These are phyloP conservation scores for Carcharodon carcharias DNA, from an alignment of 2,797 vertebrate species.

Conservation along the genomic window DNA sequence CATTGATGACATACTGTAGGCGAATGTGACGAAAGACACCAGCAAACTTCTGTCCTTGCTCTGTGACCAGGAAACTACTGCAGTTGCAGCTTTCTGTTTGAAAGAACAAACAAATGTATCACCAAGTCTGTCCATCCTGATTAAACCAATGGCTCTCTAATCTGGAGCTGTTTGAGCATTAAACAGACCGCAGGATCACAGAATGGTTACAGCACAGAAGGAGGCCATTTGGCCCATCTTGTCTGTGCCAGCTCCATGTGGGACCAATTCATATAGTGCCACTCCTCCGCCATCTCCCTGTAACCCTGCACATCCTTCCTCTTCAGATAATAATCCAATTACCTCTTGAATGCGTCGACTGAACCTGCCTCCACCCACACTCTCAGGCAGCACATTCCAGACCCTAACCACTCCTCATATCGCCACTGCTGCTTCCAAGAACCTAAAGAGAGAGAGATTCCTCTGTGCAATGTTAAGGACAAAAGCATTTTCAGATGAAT, in stretches of 20 bases:
- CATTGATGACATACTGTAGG: slow-evolving; percentile 95
- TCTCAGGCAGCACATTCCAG: background rate
- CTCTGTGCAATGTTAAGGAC: too few species aligned
- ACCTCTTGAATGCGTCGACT: background rate
- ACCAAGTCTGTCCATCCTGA: too few species aligned
- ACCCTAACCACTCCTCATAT: background rate
- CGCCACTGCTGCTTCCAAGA: background rate
- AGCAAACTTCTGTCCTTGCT: slow-evolving; percentile 67
- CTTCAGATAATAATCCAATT: too few species aligned
- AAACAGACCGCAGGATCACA: background rate
- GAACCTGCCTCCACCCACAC: background rate
- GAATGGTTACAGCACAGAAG: background rate
- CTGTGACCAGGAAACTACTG: slow-evolving; percentile 67
- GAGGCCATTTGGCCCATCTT: too few species aligned
- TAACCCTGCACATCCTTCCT: background rate
- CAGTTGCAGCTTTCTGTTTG: background rate
- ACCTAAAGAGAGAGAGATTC: background rate
- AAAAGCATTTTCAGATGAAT: background rate
- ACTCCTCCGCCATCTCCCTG: too few species aligned
- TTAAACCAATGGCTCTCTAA: background rate
- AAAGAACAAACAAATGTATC: background rate
- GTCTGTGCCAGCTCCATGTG: too few species aligned
- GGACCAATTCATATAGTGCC: too few species aligned
- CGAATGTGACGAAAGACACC: slow-evolving; percentile 77
- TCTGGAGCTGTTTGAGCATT: background rate